A percentile compares a stretch with the other conserved stretches of the same genome.
These are phyloP conservation scores for Lophura swinhoii DNA, from an alignment of 2,797 vertebrate genomes.

Conservation along the genomic window DNA sequence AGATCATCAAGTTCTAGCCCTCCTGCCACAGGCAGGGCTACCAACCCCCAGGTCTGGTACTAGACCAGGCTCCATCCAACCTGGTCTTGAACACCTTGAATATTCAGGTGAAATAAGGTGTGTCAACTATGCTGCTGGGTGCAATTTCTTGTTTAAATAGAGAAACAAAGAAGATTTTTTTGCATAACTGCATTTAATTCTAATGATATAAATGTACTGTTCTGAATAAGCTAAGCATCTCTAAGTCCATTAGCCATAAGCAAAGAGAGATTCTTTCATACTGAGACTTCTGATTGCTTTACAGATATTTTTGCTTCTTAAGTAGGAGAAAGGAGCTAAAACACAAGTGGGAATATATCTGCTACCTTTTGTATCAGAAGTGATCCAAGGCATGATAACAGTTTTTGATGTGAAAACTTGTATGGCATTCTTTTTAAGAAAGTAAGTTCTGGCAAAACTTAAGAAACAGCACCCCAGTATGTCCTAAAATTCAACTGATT, in stretches of 20 bases:
- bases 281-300: not conserved
- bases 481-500: not conserved
- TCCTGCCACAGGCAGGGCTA: too few relatives aligned
- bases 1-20: too few relatives aligned
- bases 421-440: not conserved
- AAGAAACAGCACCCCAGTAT: not conserved
- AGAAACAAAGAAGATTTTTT: not conserved
- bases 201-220: not conserved
- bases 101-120: too few relatives aligned
- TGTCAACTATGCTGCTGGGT: not conserved
- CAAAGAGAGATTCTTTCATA: not conserved
- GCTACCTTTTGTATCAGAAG: not conserved
- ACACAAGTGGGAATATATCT: not conserved
- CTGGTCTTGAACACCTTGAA: too few relatives aligned
- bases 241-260: not conserved
- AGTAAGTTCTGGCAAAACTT: not conserved
- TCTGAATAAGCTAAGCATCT: not conserved
- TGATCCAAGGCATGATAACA: not conserved
- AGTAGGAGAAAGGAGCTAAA: not conserved
- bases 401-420: not conserved
- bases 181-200: not conserved
- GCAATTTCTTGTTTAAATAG: not conserved
- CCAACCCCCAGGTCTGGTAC: too few relatives aligned
- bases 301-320: not conserved
- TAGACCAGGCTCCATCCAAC: too few relatives aligned